These are phyloP conservation scores for Ptilorrhoa leucosticta DNA, from an alignment of 2,113 vertebrate genomes.

Conservation along the genomic window DNA sequence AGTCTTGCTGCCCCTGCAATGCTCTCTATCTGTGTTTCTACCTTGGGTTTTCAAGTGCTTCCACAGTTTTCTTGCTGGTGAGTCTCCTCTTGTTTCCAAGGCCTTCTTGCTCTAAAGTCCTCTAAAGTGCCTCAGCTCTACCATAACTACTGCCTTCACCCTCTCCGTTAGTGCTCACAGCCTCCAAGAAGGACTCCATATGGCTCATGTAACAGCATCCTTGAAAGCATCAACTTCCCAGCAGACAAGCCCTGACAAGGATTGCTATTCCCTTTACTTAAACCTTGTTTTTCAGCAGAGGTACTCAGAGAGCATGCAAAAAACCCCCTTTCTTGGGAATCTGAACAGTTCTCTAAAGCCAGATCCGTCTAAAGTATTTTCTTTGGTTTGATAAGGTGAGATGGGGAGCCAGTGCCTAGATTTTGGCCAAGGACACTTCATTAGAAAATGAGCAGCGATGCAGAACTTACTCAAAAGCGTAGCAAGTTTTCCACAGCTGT, in stretches of 20 bases:
- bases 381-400: not conserved
- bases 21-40: not conserved
- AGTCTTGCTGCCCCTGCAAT: not conserved
- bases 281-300: not conserved
- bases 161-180: not conserved
- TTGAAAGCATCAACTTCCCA: not conserved
- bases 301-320: not conserved
- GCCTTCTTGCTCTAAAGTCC: not conserved
- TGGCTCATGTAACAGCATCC: not conserved
- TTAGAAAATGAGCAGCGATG: slow-evolving; percentile 6
- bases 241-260: not conserved
- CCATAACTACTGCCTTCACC: not conserved
- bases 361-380: not conserved
- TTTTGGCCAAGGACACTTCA: slow-evolving; percentile 1
- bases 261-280: not conserved
- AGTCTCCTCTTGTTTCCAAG: not conserved
- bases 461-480: not conserved
- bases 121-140: not conserved
- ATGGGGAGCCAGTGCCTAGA: not conserved
- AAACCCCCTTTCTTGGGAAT: not conserved
- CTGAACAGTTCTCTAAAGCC: not conserved
- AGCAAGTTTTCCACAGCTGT: slow-evolving; percentile 28
- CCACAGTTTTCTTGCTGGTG: not conserved
- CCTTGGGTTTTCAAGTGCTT: not conserved
- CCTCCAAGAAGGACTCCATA: not conserved